phyloP scores from a whole-genome alignment of 2,797 vertebrate genomes.

The Oreortyx pictus region DNA sequence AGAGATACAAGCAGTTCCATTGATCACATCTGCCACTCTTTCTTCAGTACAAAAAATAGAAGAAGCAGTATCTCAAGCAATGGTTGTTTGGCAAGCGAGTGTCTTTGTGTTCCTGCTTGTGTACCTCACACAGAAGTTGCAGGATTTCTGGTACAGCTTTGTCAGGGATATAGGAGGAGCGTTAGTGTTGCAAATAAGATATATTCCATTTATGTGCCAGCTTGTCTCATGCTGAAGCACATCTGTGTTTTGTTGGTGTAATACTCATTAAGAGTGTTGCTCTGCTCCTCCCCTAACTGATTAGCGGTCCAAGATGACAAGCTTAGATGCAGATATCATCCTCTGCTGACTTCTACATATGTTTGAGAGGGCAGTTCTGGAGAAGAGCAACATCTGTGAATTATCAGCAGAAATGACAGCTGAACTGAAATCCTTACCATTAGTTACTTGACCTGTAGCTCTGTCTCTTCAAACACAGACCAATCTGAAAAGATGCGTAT shows the following conservation, averaged over 20 bases:
- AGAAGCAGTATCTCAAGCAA: not conserved
- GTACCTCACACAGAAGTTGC: not conserved
- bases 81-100: constrained; percentile 1
- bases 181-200: not conserved
- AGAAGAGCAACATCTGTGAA: not conserved
- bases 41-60: not conserved
- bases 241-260: constrained; percentile 12
- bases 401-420: not conserved
- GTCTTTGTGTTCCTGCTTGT: not conserved
- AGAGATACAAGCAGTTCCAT: not conserved
- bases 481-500: not conserved
- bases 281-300: not conserved
- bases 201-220: not conserved
- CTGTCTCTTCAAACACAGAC: not conserved
- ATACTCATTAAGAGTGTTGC: not conserved
- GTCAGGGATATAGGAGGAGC: not conserved
- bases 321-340: not conserved
- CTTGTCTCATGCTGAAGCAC: not conserved
- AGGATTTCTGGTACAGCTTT: not conserved
- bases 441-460: not conserved
- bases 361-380: not conserved
- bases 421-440: not conserved
- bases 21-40: not conserved
- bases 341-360: not conserved
- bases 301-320: not conserved